Evolutionary conservation across 1,140 invertebrate genomes (phyloP), one percentile per base, ranked within the genome.

Genomic region (Galendromus occidentalis): DNA sequence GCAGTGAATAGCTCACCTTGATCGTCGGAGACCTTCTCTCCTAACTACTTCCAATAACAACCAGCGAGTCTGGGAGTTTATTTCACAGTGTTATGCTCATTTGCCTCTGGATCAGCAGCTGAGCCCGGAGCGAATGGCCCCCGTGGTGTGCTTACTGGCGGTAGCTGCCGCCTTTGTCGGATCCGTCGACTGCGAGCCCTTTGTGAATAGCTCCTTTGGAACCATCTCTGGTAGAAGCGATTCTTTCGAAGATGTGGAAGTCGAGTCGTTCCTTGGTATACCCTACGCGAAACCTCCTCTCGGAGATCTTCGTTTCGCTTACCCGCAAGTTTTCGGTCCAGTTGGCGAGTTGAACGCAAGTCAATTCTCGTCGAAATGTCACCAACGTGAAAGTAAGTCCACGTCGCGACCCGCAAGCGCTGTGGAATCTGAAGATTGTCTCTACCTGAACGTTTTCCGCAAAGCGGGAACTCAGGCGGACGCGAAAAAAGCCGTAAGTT

Each of bases 251-350:
- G 22, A 14, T 17, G 12, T 59, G 14, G 22, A 59, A 25, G 86
- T 94, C 0, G 87, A 93, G 73, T 84, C 86, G 7, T 96, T 88
- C 73, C 85, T 84, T 20, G 91, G 91, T 6, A 91, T 96, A 67
- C 93, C 92, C 0, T 96, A 88, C 75, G 91, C 92, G 0, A 90
- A 92, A 75, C 88, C 92, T 0, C 92, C 92, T 0, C 47, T 83
- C 9, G 89, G 88, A 0, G 82, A 86, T 39, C 77, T 93, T 33
- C 80, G 93, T 66, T 98, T 96, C 76, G 80, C 84, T 14, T 85
- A 86, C 69, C 91, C 92, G 0, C 82, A 86, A 44, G 85, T 88
- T 85, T 88, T 69, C 80, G 79, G 63, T 93, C 89, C 90, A 67
- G 71, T 17, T 4, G 81, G 86, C 30, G 81, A 85, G 63, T 80